These are phyloP conservation scores for Lithophane semibrunnea DNA, from an alignment of 2,888 invertebrate genomes.

Conservation along the genomic window DNA sequence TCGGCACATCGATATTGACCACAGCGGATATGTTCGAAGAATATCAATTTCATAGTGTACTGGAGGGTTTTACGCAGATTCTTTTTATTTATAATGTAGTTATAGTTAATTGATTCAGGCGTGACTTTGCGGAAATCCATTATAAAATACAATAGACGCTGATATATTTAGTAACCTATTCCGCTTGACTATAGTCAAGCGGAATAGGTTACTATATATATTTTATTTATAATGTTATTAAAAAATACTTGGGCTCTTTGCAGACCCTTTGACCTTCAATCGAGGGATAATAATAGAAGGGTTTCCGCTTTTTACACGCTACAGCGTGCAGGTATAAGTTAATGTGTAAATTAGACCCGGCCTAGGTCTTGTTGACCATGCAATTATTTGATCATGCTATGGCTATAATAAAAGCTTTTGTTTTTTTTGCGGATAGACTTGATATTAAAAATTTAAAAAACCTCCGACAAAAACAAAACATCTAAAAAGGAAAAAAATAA, in stretches of 20 bases:
- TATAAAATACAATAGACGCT: too few relatives aligned
- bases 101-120: too few relatives aligned
- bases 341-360: constrained; percentile 21
- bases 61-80: constrained; percentile 29
- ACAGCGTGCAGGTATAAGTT: constrained; percentile 4
- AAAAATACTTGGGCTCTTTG: constrained; percentile 60
- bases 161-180: too few relatives aligned
- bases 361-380: not conserved
- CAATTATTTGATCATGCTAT: not conserved
- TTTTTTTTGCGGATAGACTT: not conserved
- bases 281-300: constrained; percentile 50
- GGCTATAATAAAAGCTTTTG: not conserved
- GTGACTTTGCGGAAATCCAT: too few relatives aligned
- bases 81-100: constrained; percentile 43
- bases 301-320: constrained; percentile 16
- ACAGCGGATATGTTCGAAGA: constrained; percentile 29
- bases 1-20: constrained; percentile 22
- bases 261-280: constrained; percentile 45
- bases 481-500: too few relatives aligned
- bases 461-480: too few relatives aligned
- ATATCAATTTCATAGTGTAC: constrained; percentile 51
- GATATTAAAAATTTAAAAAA: too few relatives aligned
- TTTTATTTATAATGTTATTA: constrained; percentile 63
- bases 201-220: too few relatives aligned
- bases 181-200: too few relatives aligned